Evolutionary conservation across 2,797 vertebrate genomes (phyloP).

Genomic region (Erpetoichthys calabaricus): DNA sequence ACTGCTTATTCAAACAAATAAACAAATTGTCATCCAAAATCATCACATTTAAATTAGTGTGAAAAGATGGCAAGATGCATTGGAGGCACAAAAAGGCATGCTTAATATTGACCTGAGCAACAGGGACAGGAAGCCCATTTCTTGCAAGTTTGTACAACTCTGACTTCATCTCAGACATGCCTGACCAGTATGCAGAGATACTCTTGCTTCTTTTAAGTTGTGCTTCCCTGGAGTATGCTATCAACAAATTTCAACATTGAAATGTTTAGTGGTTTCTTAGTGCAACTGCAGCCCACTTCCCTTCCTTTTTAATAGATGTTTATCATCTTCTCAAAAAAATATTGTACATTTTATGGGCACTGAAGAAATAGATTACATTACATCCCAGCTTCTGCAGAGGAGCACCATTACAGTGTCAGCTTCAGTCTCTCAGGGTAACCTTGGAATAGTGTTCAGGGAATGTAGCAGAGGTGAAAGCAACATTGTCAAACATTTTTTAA

Average conservation of each 20-base stretch:
- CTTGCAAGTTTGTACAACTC: constrained; percentile 1
- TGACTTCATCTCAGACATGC: constrained; percentile 2
- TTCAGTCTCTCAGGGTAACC: constrained; percentile 8
- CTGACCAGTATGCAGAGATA: constrained; percentile 11
- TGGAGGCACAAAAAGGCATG: constrained; percentile 9
- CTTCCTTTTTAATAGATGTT: too few species aligned
- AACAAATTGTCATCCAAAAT: constrained; percentile 11
- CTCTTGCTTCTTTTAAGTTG: constrained; percentile 10
- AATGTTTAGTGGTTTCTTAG: not conserved
- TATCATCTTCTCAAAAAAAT: too few species aligned
- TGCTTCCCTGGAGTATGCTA: constrained; percentile 7
- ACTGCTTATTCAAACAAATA: constrained; percentile 14
- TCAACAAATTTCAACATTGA: constrained; percentile 8
- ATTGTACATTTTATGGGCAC: too few species aligned
- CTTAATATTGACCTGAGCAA: constrained; percentile 6
- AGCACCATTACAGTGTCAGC: constrained; percentile 6
- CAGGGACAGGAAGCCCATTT: constrained; percentile 10
- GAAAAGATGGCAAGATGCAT: constrained; percentile 9
- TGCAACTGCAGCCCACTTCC: too few species aligned
- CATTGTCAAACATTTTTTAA: constrained; percentile 9
- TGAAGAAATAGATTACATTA: constrained; percentile 8
- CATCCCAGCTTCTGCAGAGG: constrained; percentile 10
- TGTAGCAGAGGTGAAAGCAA: constrained; percentile 9
- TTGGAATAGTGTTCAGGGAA: constrained; percentile 12
- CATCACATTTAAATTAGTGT: constrained; percentile 1